Percentiles rank a stretch among this genome's conserved stretches.
These are phyloP conservation scores for Trichomalopsis sarcophagae DNA, from an alignment of 1,140 invertebrate species.

Conservation along the genomic window DNA sequence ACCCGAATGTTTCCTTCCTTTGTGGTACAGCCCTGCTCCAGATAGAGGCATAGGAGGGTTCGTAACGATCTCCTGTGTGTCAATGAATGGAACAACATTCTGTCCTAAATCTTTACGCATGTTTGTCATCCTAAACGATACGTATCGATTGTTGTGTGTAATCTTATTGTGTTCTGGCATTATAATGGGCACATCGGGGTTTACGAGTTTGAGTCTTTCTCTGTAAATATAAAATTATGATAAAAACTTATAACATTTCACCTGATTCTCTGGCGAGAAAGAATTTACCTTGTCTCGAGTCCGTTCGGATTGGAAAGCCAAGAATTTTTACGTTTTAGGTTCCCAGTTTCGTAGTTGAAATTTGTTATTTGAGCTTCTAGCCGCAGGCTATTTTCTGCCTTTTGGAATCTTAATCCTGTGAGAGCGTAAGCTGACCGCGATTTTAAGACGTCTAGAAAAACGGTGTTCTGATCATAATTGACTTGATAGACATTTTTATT, in stretches of 20 bases:
- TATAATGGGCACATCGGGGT: too few species aligned
- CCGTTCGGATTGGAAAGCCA: too few species aligned
- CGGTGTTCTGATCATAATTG: background rate
- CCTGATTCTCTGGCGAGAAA: too few species aligned
- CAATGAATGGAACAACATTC: background rate
- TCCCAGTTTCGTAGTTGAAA: background rate
- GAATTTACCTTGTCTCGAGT: too few species aligned
- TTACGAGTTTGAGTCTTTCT: too few species aligned
- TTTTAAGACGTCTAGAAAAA: background rate
- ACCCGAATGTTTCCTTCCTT: background rate
- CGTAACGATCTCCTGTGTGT: background rate
- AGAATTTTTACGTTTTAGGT: background rate
- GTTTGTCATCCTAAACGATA: background rate
- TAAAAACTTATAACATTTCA: too few species aligned
- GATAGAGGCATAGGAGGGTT: background rate
- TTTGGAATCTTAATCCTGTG: background rate
- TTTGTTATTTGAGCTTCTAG: background rate
- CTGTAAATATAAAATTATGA: too few species aligned
- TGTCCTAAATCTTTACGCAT: background rate
- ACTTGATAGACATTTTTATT: background rate
- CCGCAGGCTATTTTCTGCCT: background rate
- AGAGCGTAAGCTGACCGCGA: background rate
- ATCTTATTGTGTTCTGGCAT: too few species aligned
- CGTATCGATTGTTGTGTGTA: too few species aligned
- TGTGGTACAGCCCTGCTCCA: background rate